Percentiles rank a stretch among this genome's conserved stretches.
phyloP scores from a whole-genome alignment of 2,113 vertebrate genomes.

The Petromus typicus region DNA sequence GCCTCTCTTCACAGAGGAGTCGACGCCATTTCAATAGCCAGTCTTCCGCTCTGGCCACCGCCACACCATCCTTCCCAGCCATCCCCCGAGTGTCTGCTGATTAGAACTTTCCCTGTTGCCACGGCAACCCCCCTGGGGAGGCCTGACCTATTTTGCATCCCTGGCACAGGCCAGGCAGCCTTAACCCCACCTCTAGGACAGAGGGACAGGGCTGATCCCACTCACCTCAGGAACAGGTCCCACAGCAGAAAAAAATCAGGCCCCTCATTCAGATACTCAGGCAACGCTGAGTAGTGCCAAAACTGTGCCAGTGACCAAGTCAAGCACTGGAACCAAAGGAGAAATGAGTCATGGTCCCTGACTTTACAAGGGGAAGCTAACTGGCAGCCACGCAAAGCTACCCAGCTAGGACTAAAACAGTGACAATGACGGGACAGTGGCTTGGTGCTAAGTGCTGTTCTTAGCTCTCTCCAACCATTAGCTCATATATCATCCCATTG shows the following conservation, averaged over 20 bases:
- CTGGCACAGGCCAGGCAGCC: slow-evolving; percentile 33
- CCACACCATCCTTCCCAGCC: background rate
- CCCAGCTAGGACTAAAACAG: background rate
- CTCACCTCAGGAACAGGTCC: background rate
- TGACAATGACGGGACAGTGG: accelerated
- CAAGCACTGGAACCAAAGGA: background rate
- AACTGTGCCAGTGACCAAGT: background rate
- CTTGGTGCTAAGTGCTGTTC: accelerated
- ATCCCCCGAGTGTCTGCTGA: background rate
- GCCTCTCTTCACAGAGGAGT: background rate
- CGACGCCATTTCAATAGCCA: slow-evolving; percentile 19
- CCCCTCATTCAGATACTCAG: background rate
- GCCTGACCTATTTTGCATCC: slow-evolving; percentile 79
- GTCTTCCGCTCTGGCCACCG: background rate
- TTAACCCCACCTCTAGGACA: slow-evolving; percentile 25
- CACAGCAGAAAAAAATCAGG: background rate
- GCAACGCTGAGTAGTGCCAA: background rate
- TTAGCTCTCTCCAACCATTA: background rate
- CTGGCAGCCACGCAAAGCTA: background rate
- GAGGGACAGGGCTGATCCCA: slow-evolving; percentile 34
- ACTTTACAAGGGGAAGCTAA: background rate
- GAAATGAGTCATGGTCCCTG: background rate
- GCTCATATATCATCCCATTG: too few species aligned
- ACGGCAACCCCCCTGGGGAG: slow-evolving; percentile 74
- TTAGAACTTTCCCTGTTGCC: slow-evolving; percentile 77